These are phyloP conservation scores for Maconellicoccus hirsutus DNA, from an alignment of 1,140 invertebrate species.

Conservation along the genomic window DNA sequence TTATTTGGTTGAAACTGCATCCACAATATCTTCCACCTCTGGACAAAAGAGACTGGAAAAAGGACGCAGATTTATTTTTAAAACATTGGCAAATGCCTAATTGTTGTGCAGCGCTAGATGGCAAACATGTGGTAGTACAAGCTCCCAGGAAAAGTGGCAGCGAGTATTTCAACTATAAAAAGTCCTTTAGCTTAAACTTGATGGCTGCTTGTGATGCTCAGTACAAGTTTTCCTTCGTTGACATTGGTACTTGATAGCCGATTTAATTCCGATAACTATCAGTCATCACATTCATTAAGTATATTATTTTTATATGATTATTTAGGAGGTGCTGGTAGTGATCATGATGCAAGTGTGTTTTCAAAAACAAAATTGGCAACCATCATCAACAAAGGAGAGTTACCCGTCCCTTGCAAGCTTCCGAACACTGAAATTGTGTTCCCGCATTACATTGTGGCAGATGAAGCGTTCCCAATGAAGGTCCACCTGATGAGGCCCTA, in stretches of 20 bases:
- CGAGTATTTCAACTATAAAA: constrained; percentile 41
- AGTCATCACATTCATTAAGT: too few relatives aligned
- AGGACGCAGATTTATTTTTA: constrained; percentile 33
- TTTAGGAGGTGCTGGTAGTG: too few relatives aligned
- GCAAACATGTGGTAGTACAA: constrained; percentile 37
- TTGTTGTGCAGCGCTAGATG: constrained; percentile 38
- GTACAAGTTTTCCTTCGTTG: constrained; percentile 31
- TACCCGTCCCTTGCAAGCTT: too few relatives aligned
- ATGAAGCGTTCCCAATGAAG: too few relatives aligned
- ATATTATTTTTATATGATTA: too few relatives aligned
- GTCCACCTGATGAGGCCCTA: too few relatives aligned
- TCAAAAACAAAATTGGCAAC: too few relatives aligned
- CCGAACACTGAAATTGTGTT: too few relatives aligned
- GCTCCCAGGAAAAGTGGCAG: constrained; percentile 33
- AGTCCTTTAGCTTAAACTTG: constrained; percentile 36
- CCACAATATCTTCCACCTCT: neutral
- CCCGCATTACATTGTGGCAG: too few relatives aligned
- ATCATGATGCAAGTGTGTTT: too few relatives aligned
- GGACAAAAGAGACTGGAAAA: constrained; percentile 29
- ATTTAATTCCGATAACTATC: too few relatives aligned
- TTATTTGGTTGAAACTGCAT: neutral
- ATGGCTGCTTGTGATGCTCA: constrained; percentile 33
- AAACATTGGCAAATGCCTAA: constrained; percentile 38
- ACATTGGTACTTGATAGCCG: constrained; percentile 29
- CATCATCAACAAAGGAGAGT: too few relatives aligned